phyloP scores from a whole-genome alignment of 2,797 vertebrate genomes.

The Petrocephalus sullivani region DNA sequence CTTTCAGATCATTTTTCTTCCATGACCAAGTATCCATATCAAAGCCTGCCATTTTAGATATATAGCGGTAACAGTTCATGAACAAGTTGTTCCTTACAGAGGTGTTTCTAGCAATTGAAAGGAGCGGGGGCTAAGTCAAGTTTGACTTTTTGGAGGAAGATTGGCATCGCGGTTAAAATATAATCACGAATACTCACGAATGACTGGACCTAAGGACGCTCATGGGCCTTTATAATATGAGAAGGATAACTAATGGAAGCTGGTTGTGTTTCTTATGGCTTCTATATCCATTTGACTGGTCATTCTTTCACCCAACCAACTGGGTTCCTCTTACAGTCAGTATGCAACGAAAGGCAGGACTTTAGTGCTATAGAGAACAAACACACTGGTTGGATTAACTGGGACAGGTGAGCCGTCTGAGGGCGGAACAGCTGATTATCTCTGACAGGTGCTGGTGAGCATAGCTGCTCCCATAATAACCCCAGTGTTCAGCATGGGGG shows the following conservation, averaged over 20 bases:
- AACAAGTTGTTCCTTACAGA: neutral
- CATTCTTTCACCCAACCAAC: neutral
- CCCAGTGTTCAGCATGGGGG: neutral
- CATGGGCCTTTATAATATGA: neutral
- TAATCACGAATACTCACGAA: too few relatives aligned
- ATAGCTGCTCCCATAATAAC: neutral
- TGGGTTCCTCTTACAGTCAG: neutral
- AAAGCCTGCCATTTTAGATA: neutral
- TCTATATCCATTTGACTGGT: neutral
- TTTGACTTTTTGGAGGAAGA: too few relatives aligned
- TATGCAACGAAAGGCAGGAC: neutral
- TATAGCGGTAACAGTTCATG: neutral
- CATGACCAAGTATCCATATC: neutral
- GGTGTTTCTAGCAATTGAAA: too few relatives aligned
- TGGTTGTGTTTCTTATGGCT: neutral
- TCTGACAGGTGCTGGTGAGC: neutral
- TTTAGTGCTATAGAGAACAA: neutral
- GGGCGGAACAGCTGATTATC: neutral
- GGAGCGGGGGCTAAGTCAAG: too few relatives aligned
- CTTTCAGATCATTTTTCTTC: neutral
- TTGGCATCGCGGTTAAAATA: too few relatives aligned
- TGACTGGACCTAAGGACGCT: too few relatives aligned
- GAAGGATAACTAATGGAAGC: neutral
- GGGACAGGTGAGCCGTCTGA: constrained; percentile 4
- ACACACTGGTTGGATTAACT: neutral